A percentile compares a stretch with the other conserved stretches of the same genome.
These are phyloP conservation scores for Aleadryas rufinucha DNA, from an alignment of 2,113 vertebrate species.

Conservation along the genomic window DNA sequence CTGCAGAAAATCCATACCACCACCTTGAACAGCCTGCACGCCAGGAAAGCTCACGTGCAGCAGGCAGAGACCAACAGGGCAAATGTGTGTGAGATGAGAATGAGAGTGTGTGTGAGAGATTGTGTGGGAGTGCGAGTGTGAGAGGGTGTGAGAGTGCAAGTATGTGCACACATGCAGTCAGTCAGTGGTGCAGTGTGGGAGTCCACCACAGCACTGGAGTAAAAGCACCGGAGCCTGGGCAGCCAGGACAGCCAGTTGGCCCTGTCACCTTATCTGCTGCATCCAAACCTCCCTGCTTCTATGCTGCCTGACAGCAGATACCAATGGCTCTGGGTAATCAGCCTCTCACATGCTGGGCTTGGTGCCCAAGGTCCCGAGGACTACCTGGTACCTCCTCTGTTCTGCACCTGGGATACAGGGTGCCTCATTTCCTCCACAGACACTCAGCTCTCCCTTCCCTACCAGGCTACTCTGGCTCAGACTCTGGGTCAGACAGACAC, in stretches of 20 bases:
- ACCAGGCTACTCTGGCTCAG: neutral
- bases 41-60: neutral
- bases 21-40: neutral
- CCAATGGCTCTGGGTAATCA: rapidly evolving
- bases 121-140: neutral
- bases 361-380: neutral
- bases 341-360: neutral
- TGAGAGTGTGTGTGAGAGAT: neutral
- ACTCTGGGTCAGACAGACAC: neutral
- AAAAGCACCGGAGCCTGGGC: neutral
- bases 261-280: neutral
- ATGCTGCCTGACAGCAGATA: neutral
- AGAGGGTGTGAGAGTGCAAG: too few relatives aligned
- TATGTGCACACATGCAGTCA: neutral
- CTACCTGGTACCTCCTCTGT: neutral
- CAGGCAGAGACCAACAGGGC: neutral
- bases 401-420: neutral
- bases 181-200: neutral
- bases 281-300: neutral
- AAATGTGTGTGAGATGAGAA: neutral
- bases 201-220: neutral
- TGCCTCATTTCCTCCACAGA: neutral
- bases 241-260: neutral
- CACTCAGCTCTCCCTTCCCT: neutral
- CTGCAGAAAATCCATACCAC: neutral